These are phyloP conservation scores for Aphaenogaster ashmeadi DNA, from an alignment of 1,140 invertebrate species.

Conservation along the genomic window DNA sequence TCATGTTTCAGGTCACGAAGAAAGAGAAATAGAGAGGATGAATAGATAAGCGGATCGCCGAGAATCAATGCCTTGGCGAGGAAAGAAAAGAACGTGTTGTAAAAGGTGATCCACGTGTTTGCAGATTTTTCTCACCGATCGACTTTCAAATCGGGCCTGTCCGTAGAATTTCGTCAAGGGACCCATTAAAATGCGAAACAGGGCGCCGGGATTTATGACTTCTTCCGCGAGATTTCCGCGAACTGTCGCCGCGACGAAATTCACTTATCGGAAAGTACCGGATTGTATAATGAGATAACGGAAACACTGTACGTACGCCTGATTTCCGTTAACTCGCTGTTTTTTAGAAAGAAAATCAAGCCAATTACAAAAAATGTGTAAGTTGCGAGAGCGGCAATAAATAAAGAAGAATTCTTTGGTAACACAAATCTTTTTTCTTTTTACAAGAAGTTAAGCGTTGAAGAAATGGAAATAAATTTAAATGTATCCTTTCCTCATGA, in stretches of 20 bases:
- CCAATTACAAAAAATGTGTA: neutral
- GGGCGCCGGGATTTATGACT: conserved; percentile 42
- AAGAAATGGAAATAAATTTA: neutral
- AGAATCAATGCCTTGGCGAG: neutral
- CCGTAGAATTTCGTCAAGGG: conserved; percentile 66
- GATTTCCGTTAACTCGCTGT: neutral
- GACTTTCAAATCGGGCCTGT: conserved; percentile 71
- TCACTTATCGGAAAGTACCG: conserved; percentile 14
- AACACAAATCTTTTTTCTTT: neutral
- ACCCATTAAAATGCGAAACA: conserved; percentile 69
- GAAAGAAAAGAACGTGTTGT: conserved; percentile 1
- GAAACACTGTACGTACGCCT: neutral
- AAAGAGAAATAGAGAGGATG: conserved; percentile 28
- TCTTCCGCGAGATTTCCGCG: conserved; percentile 66
- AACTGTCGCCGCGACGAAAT: conserved; percentile 57
- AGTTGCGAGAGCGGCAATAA: neutral
- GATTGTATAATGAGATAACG: conserved; percentile 47
- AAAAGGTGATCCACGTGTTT: conserved; percentile 72
- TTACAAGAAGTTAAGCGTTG: neutral
- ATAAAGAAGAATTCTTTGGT: neutral
- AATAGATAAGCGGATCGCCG: neutral
- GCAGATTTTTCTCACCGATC: conserved; percentile 73
- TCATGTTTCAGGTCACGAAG: neutral
- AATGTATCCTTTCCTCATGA: neutral
- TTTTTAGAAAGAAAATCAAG: neutral